Base-by-base conservation (phyloP, 2,888 invertebrate species). In the Cryptus armator region DNA sequence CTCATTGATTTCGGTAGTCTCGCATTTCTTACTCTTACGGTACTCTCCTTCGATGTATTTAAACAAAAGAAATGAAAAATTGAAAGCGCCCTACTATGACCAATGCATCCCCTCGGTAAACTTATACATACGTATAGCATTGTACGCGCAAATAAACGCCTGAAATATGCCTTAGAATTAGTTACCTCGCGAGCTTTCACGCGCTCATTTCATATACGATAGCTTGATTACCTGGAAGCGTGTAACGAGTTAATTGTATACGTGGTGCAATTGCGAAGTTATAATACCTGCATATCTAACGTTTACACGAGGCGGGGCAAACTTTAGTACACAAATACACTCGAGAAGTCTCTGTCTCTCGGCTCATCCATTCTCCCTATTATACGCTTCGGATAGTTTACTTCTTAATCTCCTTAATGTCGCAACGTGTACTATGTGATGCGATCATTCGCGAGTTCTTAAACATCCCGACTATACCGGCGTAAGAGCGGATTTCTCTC, bases 221-320 rank as follows among this genome's bases (percentile, higher is more conserved):
- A 74, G 84, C 77, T 84, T 74, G 84, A 84, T 84, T 84, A 81
- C 68, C 53, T 74, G 80, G 81, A 81, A 84, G 77, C 76, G 81
- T 84, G 81, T 84, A 81, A 84, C 77, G 84, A 77, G 84, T 81
- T 84, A 84, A 81, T 84, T 84, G 84, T 81, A 81, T 72, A 77
- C 84, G 84, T 81, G 81, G 72, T 46, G 76, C 81, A 84, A 81
- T 81, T 77, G 77, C 84, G 53, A 66, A 12, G n/a, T n/a, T 72
- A 59, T 62, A 46, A 62, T 66, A 43, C 66, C 37, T 66, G 43
- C 46, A 56, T 71, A n/a, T 70, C 10, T 44, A 16, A 44, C 16
- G 53, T 75, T 46, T 74, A 37, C 10, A 44, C 67, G 70, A 64
- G 78, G 78, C 67, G 78, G 67, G 67, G 66, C 53, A 44, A 37